Conservation (phyloP, 2,888 invertebrate genomes). For the Hypomecis atomaria region DNA sequence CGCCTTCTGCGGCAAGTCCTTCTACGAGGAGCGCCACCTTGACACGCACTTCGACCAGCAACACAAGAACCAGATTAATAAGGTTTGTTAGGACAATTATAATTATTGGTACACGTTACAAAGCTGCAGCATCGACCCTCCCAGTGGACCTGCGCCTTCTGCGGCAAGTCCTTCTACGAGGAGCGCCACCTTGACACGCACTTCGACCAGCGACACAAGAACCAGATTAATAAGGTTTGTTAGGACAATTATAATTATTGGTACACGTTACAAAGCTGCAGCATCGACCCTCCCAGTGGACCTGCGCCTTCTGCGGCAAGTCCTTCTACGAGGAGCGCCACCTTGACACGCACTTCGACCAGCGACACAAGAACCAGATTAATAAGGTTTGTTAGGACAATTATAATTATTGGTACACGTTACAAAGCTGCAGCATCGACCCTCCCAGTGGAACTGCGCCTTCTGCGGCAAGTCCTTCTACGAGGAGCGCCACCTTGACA, state of each 20-base stretch:
- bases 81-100: slow-evolving; percentile 75
- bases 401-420: slow-evolving; percentile 84
- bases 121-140: slow-evolving; percentile 93
- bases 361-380: slow-evolving; percentile 92
- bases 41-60: slow-evolving; percentile 95
- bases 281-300: slow-evolving; percentile 95
- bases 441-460: slow-evolving; percentile 96
- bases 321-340: slow-evolving; percentile 95
- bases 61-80: slow-evolving; percentile 93
- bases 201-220: slow-evolving; percentile 94
- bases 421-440: slow-evolving; percentile 93
- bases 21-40: slow-evolving; percentile 94
- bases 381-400: slow-evolving; percentile 86
- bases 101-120: slow-evolving; percentile 82
- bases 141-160: slow-evolving; percentile 96
- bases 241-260: not conserved
- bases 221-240: slow-evolving; percentile 91
- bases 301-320: slow-evolving; percentile 95
- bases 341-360: slow-evolving; percentile 95
- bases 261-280: slow-evolving; percentile 90
- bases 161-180: slow-evolving; percentile 96
- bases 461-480: slow-evolving; percentile 96
- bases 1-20: slow-evolving; percentile 95
- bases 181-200: slow-evolving; percentile 94
- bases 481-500: slow-evolving; percentile 93